Evolutionary conservation across 2,888 invertebrate species (phyloP), one percentile per base, ranked within the genome.

Genomic region (Hypselothyrea guttata): DNA sequence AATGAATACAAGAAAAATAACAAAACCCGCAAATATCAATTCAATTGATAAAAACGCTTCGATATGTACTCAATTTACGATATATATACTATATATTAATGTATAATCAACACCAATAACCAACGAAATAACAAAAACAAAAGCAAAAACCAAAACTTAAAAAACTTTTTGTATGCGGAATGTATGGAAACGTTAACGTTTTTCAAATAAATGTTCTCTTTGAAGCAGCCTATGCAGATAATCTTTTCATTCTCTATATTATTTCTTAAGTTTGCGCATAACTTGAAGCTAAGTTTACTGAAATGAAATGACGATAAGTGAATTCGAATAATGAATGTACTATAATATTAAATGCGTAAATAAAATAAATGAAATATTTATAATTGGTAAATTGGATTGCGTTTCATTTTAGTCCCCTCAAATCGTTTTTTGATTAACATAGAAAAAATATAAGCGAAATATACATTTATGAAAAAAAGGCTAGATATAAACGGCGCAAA

Each of bases 41-140:
- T 55, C 57, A 75, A 81, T 84, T 81, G 78, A 81, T 75, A 65
- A 30, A 71, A 78, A 71, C 67, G 82, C 84, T 78, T 84, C 71
- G 67, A 82, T 84, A 82, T 75, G 59, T 75, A 81, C 63, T 83
- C 83, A 66, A 83, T 76, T 79, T 72, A 79, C 41, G 60, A 74
- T 74, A 75, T 67, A 75, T 67, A 60, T 53, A 54, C 38, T 57
- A 61, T 68, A 62, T 64, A 69, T 60, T 58, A 59, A 58, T 71
- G 71, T 70, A 66, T 66, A 71, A 77, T 62, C 71, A 59, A 78
- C 70, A 67, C 59, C 78, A 82, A 82, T 82, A 78, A 71, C 68
- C 82, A 78, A 63, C 55, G 60, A 63, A 59, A 70, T 52, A 69
- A 46, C 13, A 41, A 35, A 41, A 13, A 33, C 22, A 46, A 45